These are phyloP conservation scores for Neoseiulus cucumeris DNA, from an alignment of 1,140 invertebrate species.

Conservation along the genomic window DNA sequence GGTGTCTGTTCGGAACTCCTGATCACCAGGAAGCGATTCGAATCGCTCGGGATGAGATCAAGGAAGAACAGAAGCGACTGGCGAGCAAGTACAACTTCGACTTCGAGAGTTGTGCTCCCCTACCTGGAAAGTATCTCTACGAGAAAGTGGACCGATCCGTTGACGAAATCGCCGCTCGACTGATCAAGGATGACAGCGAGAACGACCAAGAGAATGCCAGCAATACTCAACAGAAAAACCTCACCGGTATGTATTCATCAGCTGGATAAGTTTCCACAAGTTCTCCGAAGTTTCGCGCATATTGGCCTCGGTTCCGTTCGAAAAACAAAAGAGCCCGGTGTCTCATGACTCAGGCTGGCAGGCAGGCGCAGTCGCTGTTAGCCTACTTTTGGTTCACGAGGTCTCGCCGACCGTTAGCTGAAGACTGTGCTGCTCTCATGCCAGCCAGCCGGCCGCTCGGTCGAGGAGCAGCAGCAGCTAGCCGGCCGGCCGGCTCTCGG, in stretches of 20 bases:
- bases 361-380: background rate
- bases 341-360: background rate
- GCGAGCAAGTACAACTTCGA: constrained; percentile 11
- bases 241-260: background rate
- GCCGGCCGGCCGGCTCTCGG: background rate
- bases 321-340: background rate
- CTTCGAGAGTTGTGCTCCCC: background rate
- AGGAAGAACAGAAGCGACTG: background rate
- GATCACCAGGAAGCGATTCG: constrained; percentile 5
- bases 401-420: background rate
- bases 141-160: background rate
- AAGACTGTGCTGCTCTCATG: background rate
- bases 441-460: background rate
- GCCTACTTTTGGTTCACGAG: background rate
- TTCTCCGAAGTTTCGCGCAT: background rate
- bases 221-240: background rate
- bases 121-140: background rate
- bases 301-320: background rate
- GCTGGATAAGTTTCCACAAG: background rate
- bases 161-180: background rate
- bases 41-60: background rate
- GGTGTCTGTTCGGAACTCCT: background rate
- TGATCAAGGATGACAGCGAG: background rate
- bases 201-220: background rate
- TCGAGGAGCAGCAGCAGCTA: too few species aligned